Evolutionary conservation across 2,888 invertebrate species (phyloP), one percentile per base, ranked within the genome.

Genomic region (Sinotaia quadrata): DNA sequence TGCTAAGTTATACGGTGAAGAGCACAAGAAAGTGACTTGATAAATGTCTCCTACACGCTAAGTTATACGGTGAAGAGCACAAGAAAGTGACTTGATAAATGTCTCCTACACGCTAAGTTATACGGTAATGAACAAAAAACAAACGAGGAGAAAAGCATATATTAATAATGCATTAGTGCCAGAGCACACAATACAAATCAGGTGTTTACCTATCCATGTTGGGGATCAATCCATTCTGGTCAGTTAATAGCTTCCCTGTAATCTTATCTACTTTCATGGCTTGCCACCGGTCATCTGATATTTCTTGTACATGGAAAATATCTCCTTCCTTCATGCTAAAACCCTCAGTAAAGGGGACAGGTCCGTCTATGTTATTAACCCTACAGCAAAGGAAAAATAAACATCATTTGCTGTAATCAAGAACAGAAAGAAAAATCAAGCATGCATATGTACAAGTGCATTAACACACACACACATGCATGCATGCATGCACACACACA

Each of bases 241-340:
- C 21, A n/a, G 29, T 12, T 24, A 24, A 36, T 10, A 56, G 41
- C 41, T 56, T 41, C 12, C 56, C 65, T 15, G 24, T 65, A 21
- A 24, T 36, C 24, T 24, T 54, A 44, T 65, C 56, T 29, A 65
- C 65, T 12, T 44, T 31, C 21, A 36, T 44, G 24, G 36, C 65
- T 34, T 54, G n/a, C 56, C 54, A 56, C 41, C 18, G 56, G 8
- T 65, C 65, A 27, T 33, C 21, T 8, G 33, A 33, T 7, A 34
- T 56, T 18, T 44, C 37, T 1, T 31, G 31, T 4, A 65, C 41
- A 5, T 31, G 41, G 21, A 65, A 34, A 27, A 65, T 65, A 47
- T 65, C 65, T 4, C 65, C 65, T 10, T 65, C 65, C 37, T 54
- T 27, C n/a, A 65, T 47, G 24, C 24, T 41, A 31, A 65, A 3